Conservation (phyloP, 1,140 invertebrate species). For the Stegodyphus dumicola region DNA sequence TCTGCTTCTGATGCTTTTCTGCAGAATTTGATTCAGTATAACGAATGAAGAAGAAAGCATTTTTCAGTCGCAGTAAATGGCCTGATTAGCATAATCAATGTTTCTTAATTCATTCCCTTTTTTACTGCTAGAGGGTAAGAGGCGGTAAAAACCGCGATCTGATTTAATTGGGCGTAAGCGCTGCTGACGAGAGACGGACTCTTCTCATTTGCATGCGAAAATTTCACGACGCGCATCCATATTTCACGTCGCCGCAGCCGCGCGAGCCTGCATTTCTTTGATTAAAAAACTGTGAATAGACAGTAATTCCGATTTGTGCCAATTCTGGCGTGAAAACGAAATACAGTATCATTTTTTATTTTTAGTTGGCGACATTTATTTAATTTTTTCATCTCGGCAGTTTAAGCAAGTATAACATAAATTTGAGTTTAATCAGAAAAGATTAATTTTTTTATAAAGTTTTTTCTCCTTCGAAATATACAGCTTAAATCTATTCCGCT, state of each 20-base stretch:
- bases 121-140: neutral
- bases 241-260: neutral
- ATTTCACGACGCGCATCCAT: neutral
- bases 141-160: constrained; percentile 2
- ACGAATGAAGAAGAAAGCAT: constrained; percentile 8
- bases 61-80: constrained; percentile 14
- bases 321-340: too few relatives aligned
- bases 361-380: too few relatives aligned
- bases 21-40: neutral
- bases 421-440: too few relatives aligned
- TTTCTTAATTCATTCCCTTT: constrained; percentile 13
- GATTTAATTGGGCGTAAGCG: constrained; percentile 15
- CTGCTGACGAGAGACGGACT: neutral
- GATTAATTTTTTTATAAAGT: too few relatives aligned
- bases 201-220: constrained; percentile 6
- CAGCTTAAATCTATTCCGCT: too few relatives aligned
- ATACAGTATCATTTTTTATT: too few relatives aligned
- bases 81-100: constrained; percentile 15
- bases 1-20: neutral
- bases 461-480: too few relatives aligned
- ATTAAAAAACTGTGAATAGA: neutral
- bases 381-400: too few relatives aligned
- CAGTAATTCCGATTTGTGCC: too few relatives aligned
- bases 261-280: neutral
- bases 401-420: too few relatives aligned